These are phyloP conservation scores for Camponotus fellah DNA, from an alignment of 2,888 invertebrate genomes.

Conservation along the genomic window DNA sequence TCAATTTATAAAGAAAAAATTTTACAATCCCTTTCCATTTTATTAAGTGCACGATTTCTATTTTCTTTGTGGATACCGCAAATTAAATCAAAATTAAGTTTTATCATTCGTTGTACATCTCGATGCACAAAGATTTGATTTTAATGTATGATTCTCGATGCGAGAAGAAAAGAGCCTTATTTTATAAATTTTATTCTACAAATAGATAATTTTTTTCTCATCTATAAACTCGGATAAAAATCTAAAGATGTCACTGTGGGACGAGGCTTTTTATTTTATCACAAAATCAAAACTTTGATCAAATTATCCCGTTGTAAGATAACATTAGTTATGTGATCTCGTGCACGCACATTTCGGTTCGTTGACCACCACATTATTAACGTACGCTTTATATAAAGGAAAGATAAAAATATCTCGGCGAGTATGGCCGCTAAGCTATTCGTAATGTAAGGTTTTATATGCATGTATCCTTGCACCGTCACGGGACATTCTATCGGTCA, in stretches of 20 bases:
- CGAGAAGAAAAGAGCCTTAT: neutral
- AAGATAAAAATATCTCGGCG: slow-evolving; percentile 65
- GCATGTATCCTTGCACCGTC: slow-evolving; percentile 23
- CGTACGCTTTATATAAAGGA: slow-evolving; percentile 44
- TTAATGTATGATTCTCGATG: neutral
- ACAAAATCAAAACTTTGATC: neutral
- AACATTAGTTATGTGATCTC: slow-evolving; percentile 1
- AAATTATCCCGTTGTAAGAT: slow-evolving; percentile 7
- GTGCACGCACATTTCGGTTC: slow-evolving; percentile 46
- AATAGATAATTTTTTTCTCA: neutral
- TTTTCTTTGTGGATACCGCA: neutral
- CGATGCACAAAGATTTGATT: neutral
- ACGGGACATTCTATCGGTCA: slow-evolving; percentile 25
- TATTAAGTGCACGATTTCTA: neutral
- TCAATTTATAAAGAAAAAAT: neutral
- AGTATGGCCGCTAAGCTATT: slow-evolving; percentile 16
- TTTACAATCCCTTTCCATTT: neutral
- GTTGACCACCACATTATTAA: slow-evolving; percentile 59
- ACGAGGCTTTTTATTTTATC: neutral
- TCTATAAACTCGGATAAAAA: neutral
- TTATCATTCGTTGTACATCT: neutral
- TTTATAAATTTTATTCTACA: neutral
- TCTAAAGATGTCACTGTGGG: neutral
- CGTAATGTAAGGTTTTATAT: slow-evolving; percentile 44
- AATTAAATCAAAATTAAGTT: neutral